phyloP scores from a whole-genome alignment of 2,888 invertebrate species.

The Drosophila nr. perissopoda region DNA sequence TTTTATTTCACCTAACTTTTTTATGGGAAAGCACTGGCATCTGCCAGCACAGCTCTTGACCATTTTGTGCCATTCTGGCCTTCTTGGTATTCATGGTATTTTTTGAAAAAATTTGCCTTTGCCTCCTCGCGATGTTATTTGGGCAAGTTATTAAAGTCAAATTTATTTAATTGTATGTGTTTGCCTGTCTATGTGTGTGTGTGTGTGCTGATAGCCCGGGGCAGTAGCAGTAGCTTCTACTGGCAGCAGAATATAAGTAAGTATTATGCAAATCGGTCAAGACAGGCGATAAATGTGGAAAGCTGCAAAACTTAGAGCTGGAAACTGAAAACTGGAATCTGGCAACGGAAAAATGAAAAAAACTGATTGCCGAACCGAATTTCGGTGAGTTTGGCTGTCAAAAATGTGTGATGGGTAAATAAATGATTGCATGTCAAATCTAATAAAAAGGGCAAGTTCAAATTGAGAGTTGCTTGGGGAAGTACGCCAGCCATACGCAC shows the following conservation, averaged over 20 bases:
- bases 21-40: neutral
- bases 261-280: slow-evolving; percentile 37
- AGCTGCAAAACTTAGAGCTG: slow-evolving; percentile 8
- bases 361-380: slow-evolving; percentile 48
- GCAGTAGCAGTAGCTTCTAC: slow-evolving; percentile 7
- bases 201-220: neutral
- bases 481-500: neutral
- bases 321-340: slow-evolving; percentile 39
- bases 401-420: slow-evolving; percentile 51
- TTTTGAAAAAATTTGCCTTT: slow-evolving; percentile 1
- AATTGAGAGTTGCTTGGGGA: slow-evolving; percentile 32
- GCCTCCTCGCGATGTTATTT: slow-evolving; percentile 10
- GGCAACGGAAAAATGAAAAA: slow-evolving; percentile 9
- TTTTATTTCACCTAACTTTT: slow-evolving; percentile 11
- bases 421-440: slow-evolving; percentile 71
- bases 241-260: slow-evolving; percentile 22
- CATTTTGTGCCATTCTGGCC: slow-evolving; percentile 6
- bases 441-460: slow-evolving; percentile 56
- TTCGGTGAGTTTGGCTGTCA: slow-evolving; percentile 42
- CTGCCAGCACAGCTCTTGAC: neutral
- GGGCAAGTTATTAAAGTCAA: slow-evolving; percentile 66
- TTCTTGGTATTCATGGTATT: neutral
- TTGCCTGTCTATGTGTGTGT: slow-evolving; percentile 6
- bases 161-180: slow-evolving; percentile 68
- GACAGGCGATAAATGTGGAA: slow-evolving; percentile 24